A percentile compares a stretch with the other conserved stretches of the same genome.
Conservation (phyloP, 2,113 vertebrate genomes). For the Pao palembangensis region DNA sequence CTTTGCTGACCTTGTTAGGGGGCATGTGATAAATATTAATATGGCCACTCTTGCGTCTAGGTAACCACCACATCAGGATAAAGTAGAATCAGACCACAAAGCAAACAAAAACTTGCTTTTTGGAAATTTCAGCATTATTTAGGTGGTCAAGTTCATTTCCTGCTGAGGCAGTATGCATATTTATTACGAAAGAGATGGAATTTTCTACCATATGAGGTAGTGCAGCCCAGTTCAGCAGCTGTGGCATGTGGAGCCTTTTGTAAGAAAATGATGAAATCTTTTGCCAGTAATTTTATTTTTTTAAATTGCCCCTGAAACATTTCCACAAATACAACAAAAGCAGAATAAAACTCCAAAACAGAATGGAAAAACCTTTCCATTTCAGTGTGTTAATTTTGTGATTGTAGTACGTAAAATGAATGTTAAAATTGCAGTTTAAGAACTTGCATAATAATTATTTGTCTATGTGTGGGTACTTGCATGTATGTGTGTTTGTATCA, state of each 20-base stretch:
- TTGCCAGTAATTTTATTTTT: too few relatives aligned
- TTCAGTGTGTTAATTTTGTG: too few relatives aligned
- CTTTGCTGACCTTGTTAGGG: constrained; percentile 74
- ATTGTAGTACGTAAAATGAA: too few relatives aligned
- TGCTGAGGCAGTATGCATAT: background rate
- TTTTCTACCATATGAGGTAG: too few relatives aligned
- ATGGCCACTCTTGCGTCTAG: constrained; percentile 64
- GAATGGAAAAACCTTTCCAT: too few relatives aligned
- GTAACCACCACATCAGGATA: constrained; percentile 56
- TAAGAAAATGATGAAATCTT: too few relatives aligned
- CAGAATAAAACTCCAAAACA: too few relatives aligned
- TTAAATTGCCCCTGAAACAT: too few relatives aligned
- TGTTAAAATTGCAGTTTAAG: too few relatives aligned
- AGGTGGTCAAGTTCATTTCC: too few relatives aligned
- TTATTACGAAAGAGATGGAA: background rate
- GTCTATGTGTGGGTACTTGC: background rate
- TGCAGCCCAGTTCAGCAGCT: background rate
- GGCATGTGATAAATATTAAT: constrained; percentile 73
- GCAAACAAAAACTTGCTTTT: background rate
- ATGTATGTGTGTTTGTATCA: constrained; percentile 2
- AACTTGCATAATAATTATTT: background rate
- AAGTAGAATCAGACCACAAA: constrained; percentile 40
- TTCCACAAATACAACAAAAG: too few relatives aligned
- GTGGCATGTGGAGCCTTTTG: too few relatives aligned
- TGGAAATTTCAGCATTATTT: background rate